A percentile compares a stretch with the other conserved stretches of the same genome.
Conservation (phyloP, 35 echinoderm and acorn worm genomes). For the Holothuria glaberrima region DNA sequence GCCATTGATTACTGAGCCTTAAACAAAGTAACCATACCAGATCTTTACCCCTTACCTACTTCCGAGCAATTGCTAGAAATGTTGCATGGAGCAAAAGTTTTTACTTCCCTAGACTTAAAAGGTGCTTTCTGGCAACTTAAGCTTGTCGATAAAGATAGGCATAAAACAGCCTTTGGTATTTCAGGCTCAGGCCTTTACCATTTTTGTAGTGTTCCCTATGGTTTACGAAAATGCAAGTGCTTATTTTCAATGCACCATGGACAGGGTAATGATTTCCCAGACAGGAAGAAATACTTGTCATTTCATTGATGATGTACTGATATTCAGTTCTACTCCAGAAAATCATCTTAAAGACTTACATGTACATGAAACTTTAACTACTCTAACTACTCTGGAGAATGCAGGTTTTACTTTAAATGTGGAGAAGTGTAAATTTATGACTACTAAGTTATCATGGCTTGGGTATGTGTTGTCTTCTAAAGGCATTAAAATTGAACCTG, state of each 20-base stretch:
- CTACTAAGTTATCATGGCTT: conserved; percentile 8
- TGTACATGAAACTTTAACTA: too few relatives aligned
- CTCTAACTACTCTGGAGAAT: conserved; percentile 5
- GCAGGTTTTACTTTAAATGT: conserved; percentile 42
- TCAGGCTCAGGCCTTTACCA: conserved; percentile 21
- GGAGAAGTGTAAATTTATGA: conserved; percentile 32
- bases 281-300: conserved; percentile 36
- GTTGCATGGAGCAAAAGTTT: conserved; percentile 11
- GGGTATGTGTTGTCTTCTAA: conserved; percentile 27
- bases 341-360: conserved; percentile 9
- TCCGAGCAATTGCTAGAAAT: conserved; percentile 16
- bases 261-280: conserved; percentile 22
- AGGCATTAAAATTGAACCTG: conserved; percentile 41
- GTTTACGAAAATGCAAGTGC: conserved; percentile 6
- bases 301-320: conserved; percentile 25
- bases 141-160: conserved; percentile 29
- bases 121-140: conserved; percentile 44
- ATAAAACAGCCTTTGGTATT: conserved; percentile 47
- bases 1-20: conserved; percentile 26
- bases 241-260: conserved; percentile 32
- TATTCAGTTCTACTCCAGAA: conserved; percentile 7
- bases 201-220: conserved; percentile 22
- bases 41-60: conserved; percentile 12
- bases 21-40: conserved; percentile 29
- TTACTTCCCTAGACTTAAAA: background rate